Evolutionary conservation across 2,888 invertebrate genomes (phyloP).

Genomic region (Drosophila sordidapex): DNA sequence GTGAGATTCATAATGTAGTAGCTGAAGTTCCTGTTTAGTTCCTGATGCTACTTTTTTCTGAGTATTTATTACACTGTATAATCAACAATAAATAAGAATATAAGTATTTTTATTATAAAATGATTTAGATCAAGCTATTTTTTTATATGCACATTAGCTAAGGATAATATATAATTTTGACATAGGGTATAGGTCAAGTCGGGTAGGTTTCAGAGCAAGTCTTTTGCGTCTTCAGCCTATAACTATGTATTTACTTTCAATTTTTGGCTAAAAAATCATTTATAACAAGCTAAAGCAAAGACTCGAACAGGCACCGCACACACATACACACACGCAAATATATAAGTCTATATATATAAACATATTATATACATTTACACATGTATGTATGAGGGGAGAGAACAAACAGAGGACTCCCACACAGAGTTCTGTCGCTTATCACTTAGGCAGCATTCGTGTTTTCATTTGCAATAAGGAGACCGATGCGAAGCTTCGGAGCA

Average conservation of each 20-base stretch:
- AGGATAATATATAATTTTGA: neutral
- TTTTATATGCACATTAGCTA: neutral
- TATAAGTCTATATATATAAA: neutral
- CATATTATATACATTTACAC: conserved; percentile 9
- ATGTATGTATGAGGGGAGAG: neutral
- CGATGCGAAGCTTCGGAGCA: neutral
- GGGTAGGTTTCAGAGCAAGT: neutral
- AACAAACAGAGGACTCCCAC: conserved; percentile 39
- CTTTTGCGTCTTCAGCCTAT: conserved; percentile 23
- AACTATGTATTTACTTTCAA: conserved; percentile 75
- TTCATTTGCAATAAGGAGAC: conserved; percentile 64
- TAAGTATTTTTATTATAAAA: neutral
- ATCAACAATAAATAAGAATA: neutral
- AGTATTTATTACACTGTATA: neutral
- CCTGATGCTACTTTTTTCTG: neutral
- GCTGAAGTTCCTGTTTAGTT: neutral
- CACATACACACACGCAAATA: neutral
- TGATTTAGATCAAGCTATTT: neutral
- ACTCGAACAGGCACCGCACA: conserved; percentile 23
- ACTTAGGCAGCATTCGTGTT: conserved; percentile 72
- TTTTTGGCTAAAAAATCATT: conserved; percentile 72
- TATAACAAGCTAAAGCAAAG: conserved; percentile 54
- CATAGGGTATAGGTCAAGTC: conserved; percentile 8
- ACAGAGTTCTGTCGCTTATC: conserved; percentile 60
- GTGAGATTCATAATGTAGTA: neutral